These are phyloP conservation scores for Propithecus deckenii DNA, from an alignment of 2,797 vertebrate genomes.

Conservation along the genomic window DNA sequence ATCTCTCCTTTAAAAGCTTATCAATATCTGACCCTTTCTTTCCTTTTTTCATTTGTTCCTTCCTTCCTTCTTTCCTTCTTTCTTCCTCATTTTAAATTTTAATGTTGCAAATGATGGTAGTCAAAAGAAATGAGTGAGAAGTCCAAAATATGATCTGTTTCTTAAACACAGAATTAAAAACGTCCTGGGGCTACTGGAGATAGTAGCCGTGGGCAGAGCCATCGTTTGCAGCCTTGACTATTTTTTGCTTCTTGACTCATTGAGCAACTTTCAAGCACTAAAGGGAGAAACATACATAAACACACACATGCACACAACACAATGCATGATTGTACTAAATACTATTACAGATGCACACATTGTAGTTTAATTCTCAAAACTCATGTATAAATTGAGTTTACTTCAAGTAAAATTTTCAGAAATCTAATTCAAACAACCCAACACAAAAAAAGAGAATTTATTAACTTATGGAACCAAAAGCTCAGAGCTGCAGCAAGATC, in stretches of 20 bases:
- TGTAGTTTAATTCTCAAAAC: neutral
- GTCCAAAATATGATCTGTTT: neutral
- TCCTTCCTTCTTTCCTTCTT: neutral
- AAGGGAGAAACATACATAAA: neutral
- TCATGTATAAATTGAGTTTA: neutral
- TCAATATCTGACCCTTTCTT: neutral
- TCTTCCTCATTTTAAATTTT: neutral
- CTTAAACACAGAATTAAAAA: neutral
- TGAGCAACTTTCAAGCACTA: neutral
- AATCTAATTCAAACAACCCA: neutral
- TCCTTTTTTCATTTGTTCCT: neutral
- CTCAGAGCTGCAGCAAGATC: neutral
- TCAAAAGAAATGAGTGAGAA: neutral
- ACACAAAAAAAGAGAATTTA: neutral
- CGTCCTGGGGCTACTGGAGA: neutral
- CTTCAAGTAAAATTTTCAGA: neutral
- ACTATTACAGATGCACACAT: neutral
- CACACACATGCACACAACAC: neutral
- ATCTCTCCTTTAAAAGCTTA: neutral
- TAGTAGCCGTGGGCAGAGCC: neutral
- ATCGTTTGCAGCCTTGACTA: neutral
- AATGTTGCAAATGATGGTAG: neutral
- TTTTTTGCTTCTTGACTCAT: constrained; percentile 18
- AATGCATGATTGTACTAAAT: neutral
- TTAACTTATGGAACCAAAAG: neutral